Conservation (phyloP, 1,140 invertebrate genomes). For the Tetragnatha versicolor region DNA sequence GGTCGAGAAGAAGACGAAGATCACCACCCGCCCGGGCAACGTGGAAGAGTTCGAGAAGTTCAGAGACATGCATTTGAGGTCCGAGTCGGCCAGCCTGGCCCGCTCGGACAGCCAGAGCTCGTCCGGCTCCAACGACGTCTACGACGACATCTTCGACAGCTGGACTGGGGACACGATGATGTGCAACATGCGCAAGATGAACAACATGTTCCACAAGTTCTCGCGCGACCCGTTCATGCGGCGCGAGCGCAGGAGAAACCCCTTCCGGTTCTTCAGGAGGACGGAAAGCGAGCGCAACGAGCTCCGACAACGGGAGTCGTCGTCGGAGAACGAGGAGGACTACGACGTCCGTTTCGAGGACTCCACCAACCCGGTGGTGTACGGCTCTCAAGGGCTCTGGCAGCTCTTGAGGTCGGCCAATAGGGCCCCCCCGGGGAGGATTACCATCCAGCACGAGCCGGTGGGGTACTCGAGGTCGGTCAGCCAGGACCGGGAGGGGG, state of each 20-base stretch:
- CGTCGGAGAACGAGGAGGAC: slow-evolving; percentile 55
- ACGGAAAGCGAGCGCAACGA: slow-evolving; percentile 47
- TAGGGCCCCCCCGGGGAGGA: neutral
- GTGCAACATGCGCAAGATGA: slow-evolving; percentile 56
- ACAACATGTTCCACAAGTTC: slow-evolving; percentile 43
- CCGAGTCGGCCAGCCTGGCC: slow-evolving; percentile 11
- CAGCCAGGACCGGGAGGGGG: slow-evolving; percentile 42
- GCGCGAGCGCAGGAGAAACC: slow-evolving; percentile 38
- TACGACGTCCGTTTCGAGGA: slow-evolving; percentile 52
- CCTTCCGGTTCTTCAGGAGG: slow-evolving; percentile 39
- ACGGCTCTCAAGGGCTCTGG: slow-evolving; percentile 56
- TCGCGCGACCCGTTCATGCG: slow-evolving; percentile 34
- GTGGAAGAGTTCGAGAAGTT: slow-evolving; percentile 51
- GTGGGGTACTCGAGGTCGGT: slow-evolving; percentile 33
- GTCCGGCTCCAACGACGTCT: slow-evolving; percentile 60
- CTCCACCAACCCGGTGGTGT: slow-evolving; percentile 41
- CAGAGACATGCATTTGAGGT: slow-evolving; percentile 30
- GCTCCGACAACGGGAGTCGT: slow-evolving; percentile 26
- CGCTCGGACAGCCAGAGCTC: slow-evolving; percentile 58
- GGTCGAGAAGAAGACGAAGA: slow-evolving; percentile 59
- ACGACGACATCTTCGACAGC: slow-evolving; percentile 60
- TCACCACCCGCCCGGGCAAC: slow-evolving; percentile 53
- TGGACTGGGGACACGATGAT: slow-evolving; percentile 59
- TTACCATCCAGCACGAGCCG: slow-evolving; percentile 16
- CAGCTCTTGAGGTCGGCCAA: slow-evolving; percentile 48